Evolutionary conservation across 2,797 vertebrate genomes (phyloP).

Genomic region (Alfaro cultratus): DNA sequence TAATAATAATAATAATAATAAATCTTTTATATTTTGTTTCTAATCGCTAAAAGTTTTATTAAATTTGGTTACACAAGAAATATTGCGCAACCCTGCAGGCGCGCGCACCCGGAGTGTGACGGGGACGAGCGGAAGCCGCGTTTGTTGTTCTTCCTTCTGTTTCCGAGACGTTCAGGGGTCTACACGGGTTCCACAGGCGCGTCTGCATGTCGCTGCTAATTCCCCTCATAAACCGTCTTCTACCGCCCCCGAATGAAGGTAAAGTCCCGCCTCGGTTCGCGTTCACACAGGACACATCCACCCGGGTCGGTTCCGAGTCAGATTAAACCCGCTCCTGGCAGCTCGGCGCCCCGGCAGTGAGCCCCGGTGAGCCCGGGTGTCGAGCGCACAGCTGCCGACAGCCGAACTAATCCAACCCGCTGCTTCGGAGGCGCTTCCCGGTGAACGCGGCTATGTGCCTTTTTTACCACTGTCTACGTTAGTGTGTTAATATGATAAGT

Average conservation of each 20-base stretch:
- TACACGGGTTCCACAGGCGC: slow-evolving; percentile 59
- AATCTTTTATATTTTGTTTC: background rate
- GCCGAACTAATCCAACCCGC: slow-evolving; percentile 52
- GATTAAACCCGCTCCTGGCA: background rate
- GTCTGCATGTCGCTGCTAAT: slow-evolving; percentile 77
- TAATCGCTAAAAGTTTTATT: background rate
- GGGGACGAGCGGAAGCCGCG: slow-evolving; percentile 73
- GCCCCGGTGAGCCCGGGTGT: slow-evolving; percentile 28
- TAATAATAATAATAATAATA: background rate
- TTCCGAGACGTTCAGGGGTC: slow-evolving; percentile 74
- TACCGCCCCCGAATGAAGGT: slow-evolving; percentile 82
- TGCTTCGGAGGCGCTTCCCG: slow-evolving; percentile 13
- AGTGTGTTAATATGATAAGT: background rate
- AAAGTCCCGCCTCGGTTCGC: slow-evolving; percentile 21
- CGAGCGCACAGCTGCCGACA: slow-evolving; percentile 44
- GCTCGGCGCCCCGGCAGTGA: slow-evolving; percentile 9
- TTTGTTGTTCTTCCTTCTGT: slow-evolving; percentile 82
- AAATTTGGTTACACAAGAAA: background rate
- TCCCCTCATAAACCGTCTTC: slow-evolving; percentile 55
- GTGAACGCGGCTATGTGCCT: fast-evolving
- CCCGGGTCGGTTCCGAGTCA: fast-evolving
- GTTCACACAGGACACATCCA: background rate
- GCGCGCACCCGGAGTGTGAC: background rate
- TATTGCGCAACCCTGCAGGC: background rate
- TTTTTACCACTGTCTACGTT: background rate